Base-by-base conservation (phyloP, 2,888 invertebrate species). In the Chirona hameri region DNA sequence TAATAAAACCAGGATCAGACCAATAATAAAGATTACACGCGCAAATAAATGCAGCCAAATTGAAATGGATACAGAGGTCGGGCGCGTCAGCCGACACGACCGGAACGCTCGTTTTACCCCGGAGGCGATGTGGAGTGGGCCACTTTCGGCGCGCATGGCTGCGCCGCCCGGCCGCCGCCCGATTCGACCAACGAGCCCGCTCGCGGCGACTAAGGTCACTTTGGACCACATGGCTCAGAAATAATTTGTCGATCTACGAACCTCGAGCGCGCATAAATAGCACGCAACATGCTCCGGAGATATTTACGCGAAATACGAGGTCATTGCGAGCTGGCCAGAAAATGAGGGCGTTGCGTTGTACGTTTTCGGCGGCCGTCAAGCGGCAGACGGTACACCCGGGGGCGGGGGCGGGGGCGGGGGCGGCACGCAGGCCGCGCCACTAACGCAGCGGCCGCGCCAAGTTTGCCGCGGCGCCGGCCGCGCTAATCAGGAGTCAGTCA, bases 1-100 rank as follows among this genome's bases (percentile, higher is more conserved):
- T 46, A 76, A 76, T 76, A 76, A 76, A 76, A 46, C 76, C 76
- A 7, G 76, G 76, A 76, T 76, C 76, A 76, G 39, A 46, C 76
- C 76, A 76, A 76, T 76, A 76, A 46, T 76, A 76, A 76, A 76
- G 76, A 76, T 76, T 76, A 76, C 76, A 76, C 76, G 76, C 76
- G 76, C 76, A 76, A 76, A 76, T 76, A 76, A 76, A 76, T 76
- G 76, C 76, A 46, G 76, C 24, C 76, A 46, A 46, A 76, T 76
- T 72, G 72, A 31, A 72, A 72, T 72, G 72, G 72, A 72, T 31
- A 72, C 72, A 1, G 31, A 29, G 31, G 72, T 27, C 72, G 31
- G 72, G 3, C 31, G 72, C 18, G 18, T 15, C 31, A 29, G 31
- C 27, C 27, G 27, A 24, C 46, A 27, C n/a, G 76, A 12, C 10